A percentile compares a stretch with the other conserved stretches of the same genome.
Conservation (phyloP, 2,113 vertebrate genomes). For the Anseranas semipalmata region DNA sequence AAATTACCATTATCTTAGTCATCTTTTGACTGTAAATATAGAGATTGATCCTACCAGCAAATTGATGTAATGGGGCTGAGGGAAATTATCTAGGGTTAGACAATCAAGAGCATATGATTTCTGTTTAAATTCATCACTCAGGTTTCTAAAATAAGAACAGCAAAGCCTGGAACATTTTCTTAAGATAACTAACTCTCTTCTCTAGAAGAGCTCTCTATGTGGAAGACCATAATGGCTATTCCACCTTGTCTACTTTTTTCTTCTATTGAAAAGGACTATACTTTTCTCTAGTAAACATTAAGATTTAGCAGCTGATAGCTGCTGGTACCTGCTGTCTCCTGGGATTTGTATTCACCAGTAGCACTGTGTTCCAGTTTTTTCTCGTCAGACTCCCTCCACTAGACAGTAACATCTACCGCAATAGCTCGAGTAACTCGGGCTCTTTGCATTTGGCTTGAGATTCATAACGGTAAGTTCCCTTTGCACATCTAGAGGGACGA, state of each 20-base stretch:
- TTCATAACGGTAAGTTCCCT: not conserved
- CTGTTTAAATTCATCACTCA: not conserved
- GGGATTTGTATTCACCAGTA: not conserved
- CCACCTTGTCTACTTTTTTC: not conserved
- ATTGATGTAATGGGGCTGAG: not conserved
- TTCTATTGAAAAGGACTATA: not conserved
- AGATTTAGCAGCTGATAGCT: not conserved
- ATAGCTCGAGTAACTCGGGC: not conserved
- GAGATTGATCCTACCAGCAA: not conserved
- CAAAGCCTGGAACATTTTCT: not conserved
- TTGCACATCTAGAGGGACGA: accelerated
- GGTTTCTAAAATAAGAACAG: not conserved
- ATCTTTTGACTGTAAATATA: not conserved
- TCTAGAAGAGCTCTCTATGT: not conserved
- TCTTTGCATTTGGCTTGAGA: not conserved
- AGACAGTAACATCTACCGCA: too few species aligned
- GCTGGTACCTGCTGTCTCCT: not conserved
- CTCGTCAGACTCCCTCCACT: not conserved
- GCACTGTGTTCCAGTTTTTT: not conserved
- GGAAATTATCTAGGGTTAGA: not conserved
- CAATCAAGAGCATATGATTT: not conserved
- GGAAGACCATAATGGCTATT: not conserved
- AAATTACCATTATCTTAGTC: not conserved
- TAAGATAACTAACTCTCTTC: not conserved
- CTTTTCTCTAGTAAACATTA: not conserved